A percentile compares a stretch with the other conserved stretches of the same genome.
Evolutionary conservation across 1,140 invertebrate species (phyloP).

Genomic region (Melanaphis sacchari): DNA sequence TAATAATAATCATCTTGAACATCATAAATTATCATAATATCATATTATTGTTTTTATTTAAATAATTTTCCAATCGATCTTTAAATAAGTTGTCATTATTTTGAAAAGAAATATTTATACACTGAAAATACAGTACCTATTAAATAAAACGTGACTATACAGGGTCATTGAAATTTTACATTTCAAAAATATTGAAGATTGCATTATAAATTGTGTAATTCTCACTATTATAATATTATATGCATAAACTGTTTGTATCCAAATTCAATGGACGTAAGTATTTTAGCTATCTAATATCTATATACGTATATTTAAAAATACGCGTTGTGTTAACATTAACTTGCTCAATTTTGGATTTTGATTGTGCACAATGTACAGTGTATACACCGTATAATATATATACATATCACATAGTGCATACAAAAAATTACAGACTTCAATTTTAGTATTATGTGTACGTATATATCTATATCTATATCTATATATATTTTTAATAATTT

Average conservation of each 20-base stretch:
- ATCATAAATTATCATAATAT: neutral
- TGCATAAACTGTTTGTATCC: conserved; percentile 8
- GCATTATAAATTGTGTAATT: neutral
- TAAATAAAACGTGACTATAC: conserved; percentile 31
- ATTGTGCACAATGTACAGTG: neutral
- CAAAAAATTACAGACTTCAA: neutral
- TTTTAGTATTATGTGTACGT: too few species aligned
- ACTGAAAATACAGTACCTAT: neutral
- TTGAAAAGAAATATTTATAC: neutral
- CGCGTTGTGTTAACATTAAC: neutral
- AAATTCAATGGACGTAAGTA: conserved; percentile 4
- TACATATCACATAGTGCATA: neutral
- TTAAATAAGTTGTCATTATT: neutral
- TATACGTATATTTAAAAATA: neutral
- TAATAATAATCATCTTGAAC: neutral
- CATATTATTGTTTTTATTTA: neutral
- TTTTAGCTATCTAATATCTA: neutral
- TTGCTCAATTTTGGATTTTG: neutral
- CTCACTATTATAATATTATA: conserved; percentile 27
- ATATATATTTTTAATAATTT: neutral
- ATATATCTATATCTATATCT: neutral
- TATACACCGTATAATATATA: neutral
- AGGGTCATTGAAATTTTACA: conserved; percentile 32
- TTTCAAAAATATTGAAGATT: conserved; percentile 33
- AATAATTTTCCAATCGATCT: neutral